phyloP scores from a whole-genome alignment of 2,888 invertebrate species.

The Baronia brevicornis region DNA sequence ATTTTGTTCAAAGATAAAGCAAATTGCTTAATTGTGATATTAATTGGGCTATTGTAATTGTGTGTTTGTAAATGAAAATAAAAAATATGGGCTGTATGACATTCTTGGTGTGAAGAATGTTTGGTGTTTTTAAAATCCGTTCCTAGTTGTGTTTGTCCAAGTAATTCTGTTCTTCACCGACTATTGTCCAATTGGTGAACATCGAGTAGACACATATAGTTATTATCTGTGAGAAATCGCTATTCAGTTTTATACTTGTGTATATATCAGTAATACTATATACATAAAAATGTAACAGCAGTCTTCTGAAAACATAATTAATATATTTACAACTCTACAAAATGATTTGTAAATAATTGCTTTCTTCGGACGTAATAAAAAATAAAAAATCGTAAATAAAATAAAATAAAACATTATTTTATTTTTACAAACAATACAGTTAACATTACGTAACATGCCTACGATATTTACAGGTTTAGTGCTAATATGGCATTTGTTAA shows the following conservation, averaged over 20 bases:
- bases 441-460: slow-evolving; percentile 54
- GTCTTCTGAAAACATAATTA: slow-evolving; percentile 65
- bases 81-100: slow-evolving; percentile 57
- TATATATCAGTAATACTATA: too few relatives aligned
- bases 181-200: slow-evolving; percentile 32
- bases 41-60: slow-evolving; percentile 65
- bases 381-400: slow-evolving; percentile 36
- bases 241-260: slow-evolving; percentile 58
- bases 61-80: slow-evolving; percentile 43
- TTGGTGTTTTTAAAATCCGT: slow-evolving; percentile 47
- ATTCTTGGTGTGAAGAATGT: slow-evolving; percentile 59
- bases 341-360: slow-evolving; percentile 59
- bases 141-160: slow-evolving; percentile 39
- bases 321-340: slow-evolving; percentile 56
- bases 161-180: slow-evolving; percentile 27
- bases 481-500: slow-evolving; percentile 68
- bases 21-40: slow-evolving; percentile 35
- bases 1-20: slow-evolving; percentile 34
- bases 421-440: slow-evolving; percentile 46
- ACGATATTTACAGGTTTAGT: slow-evolving; percentile 60
- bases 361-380: slow-evolving; percentile 38
- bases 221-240: slow-evolving; percentile 62
- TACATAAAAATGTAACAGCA: slow-evolving; percentile 59
- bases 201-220: too few relatives aligned
- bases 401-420: slow-evolving; percentile 41